A percentile compares a stretch with the other conserved stretches of the same genome.
Evolutionary conservation across 23 tunicate genomes (phyloP).

Genomic region (Diplosoma virens): DNA sequence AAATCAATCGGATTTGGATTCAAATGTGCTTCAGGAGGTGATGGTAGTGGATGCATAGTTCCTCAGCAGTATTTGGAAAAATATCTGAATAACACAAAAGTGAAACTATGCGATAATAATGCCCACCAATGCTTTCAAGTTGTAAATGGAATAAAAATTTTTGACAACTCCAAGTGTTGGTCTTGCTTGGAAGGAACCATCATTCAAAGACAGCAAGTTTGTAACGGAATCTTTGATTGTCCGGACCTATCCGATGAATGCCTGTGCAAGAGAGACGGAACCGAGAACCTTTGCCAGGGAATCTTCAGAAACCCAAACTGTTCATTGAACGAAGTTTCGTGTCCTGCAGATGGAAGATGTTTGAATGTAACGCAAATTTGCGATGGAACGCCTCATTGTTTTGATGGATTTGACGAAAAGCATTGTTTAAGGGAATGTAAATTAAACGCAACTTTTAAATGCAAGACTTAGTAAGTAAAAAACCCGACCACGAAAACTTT

Average conservation of each 20-base stretch:
- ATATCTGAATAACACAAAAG: too few species aligned
- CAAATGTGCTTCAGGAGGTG: background rate
- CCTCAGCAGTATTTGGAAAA: too few species aligned
- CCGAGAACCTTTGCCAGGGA: background rate
- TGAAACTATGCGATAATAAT: slow-evolving; percentile 8
- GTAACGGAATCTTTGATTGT: slow-evolving; percentile 54
- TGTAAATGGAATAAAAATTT: background rate
- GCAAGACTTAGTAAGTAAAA: background rate
- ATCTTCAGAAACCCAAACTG: too few species aligned
- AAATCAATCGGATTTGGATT: slow-evolving; percentile 20
- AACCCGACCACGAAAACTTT: background rate
- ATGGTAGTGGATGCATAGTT: background rate
- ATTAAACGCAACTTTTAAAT: too few species aligned
- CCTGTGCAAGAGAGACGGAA: slow-evolving; percentile 8
- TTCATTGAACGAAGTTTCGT: background rate
- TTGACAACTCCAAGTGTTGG: slow-evolving; percentile 39
- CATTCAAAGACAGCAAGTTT: slow-evolving; percentile 44
- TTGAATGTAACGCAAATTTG: slow-evolving; percentile 24
- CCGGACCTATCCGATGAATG: slow-evolving; percentile 61
- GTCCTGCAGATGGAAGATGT: background rate
- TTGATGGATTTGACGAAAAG: slow-evolving; percentile 13
- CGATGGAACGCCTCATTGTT: background rate
- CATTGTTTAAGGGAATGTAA: too few species aligned
- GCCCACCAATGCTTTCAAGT: slow-evolving; percentile 19
- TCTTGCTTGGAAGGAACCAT: slow-evolving; percentile 57